These are phyloP conservation scores for Solenodon paradoxus DNA, from an alignment of 2,113 vertebrate species.

Conservation along the genomic window DNA sequence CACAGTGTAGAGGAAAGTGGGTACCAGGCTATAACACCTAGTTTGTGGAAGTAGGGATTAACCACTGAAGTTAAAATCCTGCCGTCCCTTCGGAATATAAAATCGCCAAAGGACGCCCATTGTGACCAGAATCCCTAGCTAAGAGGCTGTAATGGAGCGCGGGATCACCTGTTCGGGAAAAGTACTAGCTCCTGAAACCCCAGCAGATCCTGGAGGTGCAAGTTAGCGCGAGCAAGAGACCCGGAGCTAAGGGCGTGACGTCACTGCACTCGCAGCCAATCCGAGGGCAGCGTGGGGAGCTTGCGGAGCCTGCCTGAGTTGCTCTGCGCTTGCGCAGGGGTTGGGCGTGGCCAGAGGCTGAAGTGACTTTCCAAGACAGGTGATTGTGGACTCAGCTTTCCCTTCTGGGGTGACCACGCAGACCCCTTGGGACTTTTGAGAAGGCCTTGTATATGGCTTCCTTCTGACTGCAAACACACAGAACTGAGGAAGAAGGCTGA, in stretches of 20 bases:
- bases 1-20: background rate
- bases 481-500: background rate
- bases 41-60: too few species aligned
- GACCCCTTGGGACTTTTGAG: background rate
- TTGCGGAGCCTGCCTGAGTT: too few species aligned
- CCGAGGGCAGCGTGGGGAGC: fast-evolving
- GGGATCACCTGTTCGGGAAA: fast-evolving
- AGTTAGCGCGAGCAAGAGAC: fast-evolving
- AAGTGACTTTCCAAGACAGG: fast-evolving
- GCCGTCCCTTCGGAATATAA: background rate
- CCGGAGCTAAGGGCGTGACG: fast-evolving
- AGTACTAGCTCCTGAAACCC: background rate
- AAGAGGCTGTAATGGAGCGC: fast-evolving
- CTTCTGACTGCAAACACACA: background rate
- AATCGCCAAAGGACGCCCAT: background rate
- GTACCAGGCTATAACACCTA: background rate
- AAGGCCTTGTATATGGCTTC: background rate
- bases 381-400: fast-evolving
- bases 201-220: background rate
- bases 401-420: background rate
- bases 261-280: background rate
- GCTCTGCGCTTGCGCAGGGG: fast-evolving
- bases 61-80: background rate
- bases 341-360: fast-evolving
- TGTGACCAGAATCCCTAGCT: background rate